Percentiles rank a stretch among this genome's conserved stretches.
phyloP scores from a whole-genome alignment of 2,113 vertebrate species.

The Spermophilus dauricus region DNA sequence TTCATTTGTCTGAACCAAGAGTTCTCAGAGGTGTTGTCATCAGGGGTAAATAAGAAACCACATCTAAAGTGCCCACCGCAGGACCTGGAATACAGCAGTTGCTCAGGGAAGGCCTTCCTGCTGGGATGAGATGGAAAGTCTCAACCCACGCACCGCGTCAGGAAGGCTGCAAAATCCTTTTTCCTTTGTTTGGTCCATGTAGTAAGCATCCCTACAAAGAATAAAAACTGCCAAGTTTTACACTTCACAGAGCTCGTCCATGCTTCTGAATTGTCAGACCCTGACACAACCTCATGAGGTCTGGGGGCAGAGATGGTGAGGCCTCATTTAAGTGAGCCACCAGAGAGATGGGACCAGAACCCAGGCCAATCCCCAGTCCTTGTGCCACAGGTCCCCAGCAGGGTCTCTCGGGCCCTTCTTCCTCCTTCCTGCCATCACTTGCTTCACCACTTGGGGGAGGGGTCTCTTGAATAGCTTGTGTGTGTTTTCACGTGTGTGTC shows the following conservation, averaged over 20 bases:
- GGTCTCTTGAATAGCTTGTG: not conserved
- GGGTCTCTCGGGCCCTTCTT: not conserved
- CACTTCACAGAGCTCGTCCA: not conserved
- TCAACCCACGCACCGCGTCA: not conserved
- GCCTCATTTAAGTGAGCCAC: not conserved
- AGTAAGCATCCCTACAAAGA: not conserved
- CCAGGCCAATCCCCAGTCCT: not conserved
- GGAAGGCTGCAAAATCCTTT: not conserved
- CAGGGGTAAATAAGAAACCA: not conserved
- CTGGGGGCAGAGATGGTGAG: not conserved
- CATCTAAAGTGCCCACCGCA: not conserved
- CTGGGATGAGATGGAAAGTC: not conserved
- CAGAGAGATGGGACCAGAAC: not conserved
- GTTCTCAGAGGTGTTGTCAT: not conserved
- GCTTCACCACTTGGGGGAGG: not conserved
- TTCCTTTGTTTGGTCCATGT: not conserved
- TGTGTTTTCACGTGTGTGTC: not conserved
- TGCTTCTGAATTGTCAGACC: not conserved
- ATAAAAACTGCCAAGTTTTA: not conserved
- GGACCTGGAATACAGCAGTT: not conserved
- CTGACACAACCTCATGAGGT: not conserved
- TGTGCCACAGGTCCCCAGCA: not conserved
- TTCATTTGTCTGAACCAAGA: constrained; percentile 33
- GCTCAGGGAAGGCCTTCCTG: not conserved
- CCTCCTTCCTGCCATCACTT: not conserved